Evolutionary conservation across 2,888 invertebrate genomes (phyloP).

Genomic region (Plagiodera versicolora): DNA sequence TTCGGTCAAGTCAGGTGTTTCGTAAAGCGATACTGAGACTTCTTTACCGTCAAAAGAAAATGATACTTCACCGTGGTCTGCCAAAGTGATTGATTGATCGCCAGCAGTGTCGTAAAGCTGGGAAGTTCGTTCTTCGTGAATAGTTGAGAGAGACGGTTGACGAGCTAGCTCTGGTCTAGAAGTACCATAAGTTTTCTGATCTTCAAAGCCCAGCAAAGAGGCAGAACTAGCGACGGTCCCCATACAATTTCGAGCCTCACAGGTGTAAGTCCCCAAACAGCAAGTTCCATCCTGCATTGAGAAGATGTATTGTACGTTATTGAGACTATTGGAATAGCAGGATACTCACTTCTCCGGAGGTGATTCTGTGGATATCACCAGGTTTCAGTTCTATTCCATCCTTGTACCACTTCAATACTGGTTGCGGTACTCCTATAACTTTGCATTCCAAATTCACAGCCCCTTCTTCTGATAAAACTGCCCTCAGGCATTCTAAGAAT

Average conservation of each 20-base stretch:
- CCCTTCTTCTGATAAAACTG: constrained; percentile 81
- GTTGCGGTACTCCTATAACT: constrained; percentile 89
- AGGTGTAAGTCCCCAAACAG: constrained; percentile 87
- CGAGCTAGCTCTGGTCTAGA: constrained; percentile 63
- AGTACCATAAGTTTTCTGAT: constrained; percentile 62
- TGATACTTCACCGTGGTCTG: constrained; percentile 83
- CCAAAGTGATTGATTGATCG: constrained; percentile 68
- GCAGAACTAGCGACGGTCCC: constrained; percentile 87
- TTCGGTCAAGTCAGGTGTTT: constrained; percentile 89
- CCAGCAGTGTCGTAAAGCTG: constrained; percentile 82
- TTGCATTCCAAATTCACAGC: constrained; percentile 92
- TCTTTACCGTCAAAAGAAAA: constrained; percentile 92
- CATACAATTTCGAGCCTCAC: constrained; percentile 90
- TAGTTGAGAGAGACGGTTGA: constrained; percentile 85
- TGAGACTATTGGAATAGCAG: too few species aligned
- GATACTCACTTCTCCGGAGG: constrained; percentile 70
- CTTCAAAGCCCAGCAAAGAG: constrained; percentile 84
- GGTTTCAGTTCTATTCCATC: constrained; percentile 87
- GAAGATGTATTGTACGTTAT: too few species aligned
- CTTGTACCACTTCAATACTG: constrained; percentile 89
- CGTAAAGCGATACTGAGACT: constrained; percentile 87
- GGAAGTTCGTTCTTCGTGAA: constrained; percentile 87
- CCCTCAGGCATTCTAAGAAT: constrained; percentile 82
- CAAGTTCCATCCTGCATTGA: constrained; percentile 87
- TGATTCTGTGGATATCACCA: constrained; percentile 88